Evolutionary conservation across 2,888 invertebrate species (phyloP).

Genomic region (Bursaphelenchus okinawaensis): DNA sequence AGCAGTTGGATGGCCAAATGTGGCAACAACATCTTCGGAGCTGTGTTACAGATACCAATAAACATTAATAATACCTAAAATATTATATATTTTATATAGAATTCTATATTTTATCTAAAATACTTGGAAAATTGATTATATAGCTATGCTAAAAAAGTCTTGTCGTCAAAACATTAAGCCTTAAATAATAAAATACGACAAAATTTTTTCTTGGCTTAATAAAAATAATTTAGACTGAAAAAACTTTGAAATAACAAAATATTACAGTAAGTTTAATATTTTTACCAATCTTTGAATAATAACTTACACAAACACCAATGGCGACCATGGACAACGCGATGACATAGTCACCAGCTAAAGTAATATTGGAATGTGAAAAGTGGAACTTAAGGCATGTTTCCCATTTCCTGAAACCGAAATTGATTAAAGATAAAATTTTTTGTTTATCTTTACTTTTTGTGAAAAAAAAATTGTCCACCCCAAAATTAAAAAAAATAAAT

Average conservation of each 20-base stretch:
- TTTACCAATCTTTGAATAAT: too few species aligned
- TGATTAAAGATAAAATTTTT: background rate
- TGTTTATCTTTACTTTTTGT: background rate
- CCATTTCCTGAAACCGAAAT: constrained; percentile 26
- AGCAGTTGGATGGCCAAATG: constrained; percentile 47
- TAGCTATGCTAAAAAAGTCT: too few species aligned
- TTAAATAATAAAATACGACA: too few species aligned
- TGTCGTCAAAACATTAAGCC: background rate
- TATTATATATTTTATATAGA: background rate
- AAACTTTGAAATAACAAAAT: too few species aligned
- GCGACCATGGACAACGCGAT: constrained; percentile 44
- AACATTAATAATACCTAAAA: constrained; percentile 43
- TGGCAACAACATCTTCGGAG: constrained; percentile 44
- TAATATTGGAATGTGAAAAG: constrained; percentile 49
- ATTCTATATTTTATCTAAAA: background rate
- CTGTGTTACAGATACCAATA: constrained; percentile 43
- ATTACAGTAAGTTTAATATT: too few species aligned
- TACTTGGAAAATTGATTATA: too few species aligned
- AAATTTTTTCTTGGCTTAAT: too few species aligned
- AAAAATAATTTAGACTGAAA: too few species aligned
- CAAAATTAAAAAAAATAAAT: background rate
- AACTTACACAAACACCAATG: constrained; percentile 41
- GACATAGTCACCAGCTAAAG: constrained; percentile 48
- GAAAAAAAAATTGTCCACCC: background rate
- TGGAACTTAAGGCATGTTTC: constrained; percentile 47